phyloP scores from a whole-genome alignment of 2,888 invertebrate genomes.

The Auanema sp. region DNA sequence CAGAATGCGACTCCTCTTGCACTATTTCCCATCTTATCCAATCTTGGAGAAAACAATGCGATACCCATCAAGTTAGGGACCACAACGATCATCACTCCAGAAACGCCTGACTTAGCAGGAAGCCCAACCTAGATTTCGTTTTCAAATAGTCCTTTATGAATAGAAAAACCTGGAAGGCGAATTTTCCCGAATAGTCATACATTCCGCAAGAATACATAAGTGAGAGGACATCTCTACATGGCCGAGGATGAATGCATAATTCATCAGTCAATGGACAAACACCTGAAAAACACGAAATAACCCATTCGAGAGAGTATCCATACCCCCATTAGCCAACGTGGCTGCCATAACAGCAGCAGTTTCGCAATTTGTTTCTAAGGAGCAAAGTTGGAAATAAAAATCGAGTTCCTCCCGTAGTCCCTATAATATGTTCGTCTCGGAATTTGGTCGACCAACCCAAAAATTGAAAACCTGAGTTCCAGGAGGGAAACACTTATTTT shows the following conservation, averaged over 20 bases:
- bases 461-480: slow-evolving; percentile 12
- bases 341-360: slow-evolving; percentile 89
- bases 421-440: not conserved
- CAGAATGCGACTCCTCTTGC: slow-evolving; percentile 90
- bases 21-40: slow-evolving; percentile 86
- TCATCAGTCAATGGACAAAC: slow-evolving; percentile 61
- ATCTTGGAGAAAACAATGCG: slow-evolving; percentile 89
- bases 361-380: slow-evolving; percentile 91
- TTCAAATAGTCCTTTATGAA: not conserved
- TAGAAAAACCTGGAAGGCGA: slow-evolving; percentile 79
- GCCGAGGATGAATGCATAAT: slow-evolving; percentile 69
- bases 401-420: slow-evolving; percentile 67
- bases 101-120: slow-evolving; percentile 73
- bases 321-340: slow-evolving; percentile 90
- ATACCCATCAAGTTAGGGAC: slow-evolving; percentile 96
- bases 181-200: slow-evolving; percentile 50
- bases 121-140: slow-evolving; percentile 67
- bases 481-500: slow-evolving; percentile 68
- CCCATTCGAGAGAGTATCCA: not conserved
- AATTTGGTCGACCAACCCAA: not conserved
- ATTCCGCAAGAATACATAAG: slow-evolving; percentile 95
- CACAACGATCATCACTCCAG: slow-evolving; percentile 87
- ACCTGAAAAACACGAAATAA: slow-evolving; percentile 28
- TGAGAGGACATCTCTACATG: slow-evolving; percentile 93
- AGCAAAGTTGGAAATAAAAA: slow-evolving; percentile 77